A percentile compares a stretch with the other conserved stretches of the same genome.
Evolutionary conservation across 2,888 invertebrate species (phyloP).

Genomic region (Melieria omissa): DNA sequence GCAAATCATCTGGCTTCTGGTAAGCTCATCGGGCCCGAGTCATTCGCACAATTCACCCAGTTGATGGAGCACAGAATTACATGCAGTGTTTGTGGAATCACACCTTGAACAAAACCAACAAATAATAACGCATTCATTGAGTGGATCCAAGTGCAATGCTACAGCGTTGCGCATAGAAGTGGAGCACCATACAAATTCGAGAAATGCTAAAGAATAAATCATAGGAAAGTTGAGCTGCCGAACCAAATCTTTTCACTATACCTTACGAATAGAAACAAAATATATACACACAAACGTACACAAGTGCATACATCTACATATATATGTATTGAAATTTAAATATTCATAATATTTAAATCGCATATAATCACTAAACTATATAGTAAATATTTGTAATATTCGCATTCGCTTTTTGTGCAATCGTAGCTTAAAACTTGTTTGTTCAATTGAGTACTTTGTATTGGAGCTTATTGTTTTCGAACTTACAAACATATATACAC

Average conservation of each 20-base stretch:
- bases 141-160: neutral
- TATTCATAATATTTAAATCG: slow-evolving; percentile 9
- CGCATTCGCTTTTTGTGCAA: slow-evolving; percentile 2
- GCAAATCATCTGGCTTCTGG: slow-evolving; percentile 88
- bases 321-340: neutral
- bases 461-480: too few relatives aligned
- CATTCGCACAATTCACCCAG: slow-evolving; percentile 37
- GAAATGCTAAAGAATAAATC: slow-evolving; percentile 7
- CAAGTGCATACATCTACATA: neutral
- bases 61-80: too few relatives aligned
- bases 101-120: too few relatives aligned
- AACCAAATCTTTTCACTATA: slow-evolving; percentile 33
- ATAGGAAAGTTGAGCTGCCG: slow-evolving; percentile 15
- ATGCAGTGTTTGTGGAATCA: too few relatives aligned
- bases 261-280: slow-evolving; percentile 4
- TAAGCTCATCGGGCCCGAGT: too few relatives aligned
- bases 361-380: slow-evolving; percentile 7
- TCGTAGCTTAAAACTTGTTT: neutral
- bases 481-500: neutral
- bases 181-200: neutral
- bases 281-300: slow-evolving; percentile 1
- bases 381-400: neutral
- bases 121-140: neutral
- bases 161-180: neutral
- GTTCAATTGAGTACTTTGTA: neutral